Evolutionary conservation across 2,113 vertebrate genomes (phyloP).

Genomic region (Okapia johnstoni): DNA sequence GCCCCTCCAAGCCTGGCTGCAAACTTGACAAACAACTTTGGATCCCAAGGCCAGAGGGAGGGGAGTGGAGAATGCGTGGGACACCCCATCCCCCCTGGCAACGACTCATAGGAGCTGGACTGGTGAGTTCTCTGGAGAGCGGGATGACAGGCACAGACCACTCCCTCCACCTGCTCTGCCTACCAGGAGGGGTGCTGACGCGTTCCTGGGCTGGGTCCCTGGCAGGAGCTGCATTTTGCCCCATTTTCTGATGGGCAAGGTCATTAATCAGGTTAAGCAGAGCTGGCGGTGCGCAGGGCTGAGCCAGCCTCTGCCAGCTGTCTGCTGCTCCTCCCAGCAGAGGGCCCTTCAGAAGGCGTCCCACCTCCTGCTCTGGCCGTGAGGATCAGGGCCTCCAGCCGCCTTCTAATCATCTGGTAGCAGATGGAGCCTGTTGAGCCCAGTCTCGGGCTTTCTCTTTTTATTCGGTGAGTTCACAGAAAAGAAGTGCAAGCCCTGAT

Average conservation of each 20-base stretch:
- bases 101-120: background rate
- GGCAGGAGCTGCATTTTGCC: background rate
- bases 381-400: constrained; percentile 11
- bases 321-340: background rate
- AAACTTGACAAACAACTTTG: background rate
- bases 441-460: constrained; percentile 7
- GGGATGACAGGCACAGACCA: no score
- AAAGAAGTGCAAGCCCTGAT: constrained; percentile 14
- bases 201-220: background rate
- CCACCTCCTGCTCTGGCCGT: background rate
- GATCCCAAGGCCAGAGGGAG: background rate
- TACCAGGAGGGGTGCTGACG: background rate
- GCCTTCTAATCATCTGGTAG: constrained; percentile 1
- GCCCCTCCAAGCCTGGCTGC: background rate
- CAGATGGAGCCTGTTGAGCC: background rate
- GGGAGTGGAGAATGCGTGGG: no score
- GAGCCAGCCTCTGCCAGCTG: background rate
- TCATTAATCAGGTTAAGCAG: constrained; percentile 7
- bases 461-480: constrained; percentile 25
- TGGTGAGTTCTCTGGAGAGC: background rate
- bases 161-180: background rate
- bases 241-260: background rate
- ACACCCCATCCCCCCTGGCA: background rate
- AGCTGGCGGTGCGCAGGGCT: background rate
- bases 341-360: background rate